phyloP scores from a whole-genome alignment of 1,140 invertebrate species.

The Bombus terrestris region DNA sequence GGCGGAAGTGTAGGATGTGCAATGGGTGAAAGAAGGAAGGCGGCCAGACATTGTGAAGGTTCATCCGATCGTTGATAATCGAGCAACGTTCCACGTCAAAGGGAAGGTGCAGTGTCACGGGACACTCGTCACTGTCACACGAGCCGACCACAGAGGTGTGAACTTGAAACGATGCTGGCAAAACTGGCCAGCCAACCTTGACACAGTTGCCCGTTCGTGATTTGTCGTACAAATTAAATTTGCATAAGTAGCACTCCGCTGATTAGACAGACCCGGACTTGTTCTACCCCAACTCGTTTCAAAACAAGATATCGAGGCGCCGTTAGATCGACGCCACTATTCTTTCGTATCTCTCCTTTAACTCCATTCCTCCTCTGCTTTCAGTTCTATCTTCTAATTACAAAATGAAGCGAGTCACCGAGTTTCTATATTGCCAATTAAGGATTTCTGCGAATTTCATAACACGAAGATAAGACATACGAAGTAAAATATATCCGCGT shows the following conservation, averaged over 20 bases:
- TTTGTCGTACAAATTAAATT: constrained; percentile 31
- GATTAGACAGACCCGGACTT: not conserved
- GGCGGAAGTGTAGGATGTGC: not conserved
- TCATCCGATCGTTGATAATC: constrained; percentile 24
- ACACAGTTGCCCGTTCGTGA: constrained; percentile 2
- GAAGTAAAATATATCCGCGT: no score
- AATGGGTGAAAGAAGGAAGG: not conserved
- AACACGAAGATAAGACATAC: no score
- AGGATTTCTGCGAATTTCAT: no score
- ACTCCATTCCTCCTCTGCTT: no score
- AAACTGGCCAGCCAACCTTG: constrained; percentile 29
- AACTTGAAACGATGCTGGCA: constrained; percentile 45
- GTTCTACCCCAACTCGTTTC: no score
- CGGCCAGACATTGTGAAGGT: not conserved
- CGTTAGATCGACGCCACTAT: not conserved
- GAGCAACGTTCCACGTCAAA: constrained; percentile 29
- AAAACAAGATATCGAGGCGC: no score
- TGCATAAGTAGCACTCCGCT: constrained; percentile 12
- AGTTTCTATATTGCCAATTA: no score
- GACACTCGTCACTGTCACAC: constrained; percentile 21
- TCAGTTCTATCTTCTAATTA: no score
- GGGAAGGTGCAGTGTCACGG: constrained; percentile 16
- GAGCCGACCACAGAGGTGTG: not conserved
- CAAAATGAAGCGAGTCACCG: no score
- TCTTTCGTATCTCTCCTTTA: not conserved